Base-by-base conservation (phyloP, 2,113 vertebrate species). In the Vidua chalybeata region DNA sequence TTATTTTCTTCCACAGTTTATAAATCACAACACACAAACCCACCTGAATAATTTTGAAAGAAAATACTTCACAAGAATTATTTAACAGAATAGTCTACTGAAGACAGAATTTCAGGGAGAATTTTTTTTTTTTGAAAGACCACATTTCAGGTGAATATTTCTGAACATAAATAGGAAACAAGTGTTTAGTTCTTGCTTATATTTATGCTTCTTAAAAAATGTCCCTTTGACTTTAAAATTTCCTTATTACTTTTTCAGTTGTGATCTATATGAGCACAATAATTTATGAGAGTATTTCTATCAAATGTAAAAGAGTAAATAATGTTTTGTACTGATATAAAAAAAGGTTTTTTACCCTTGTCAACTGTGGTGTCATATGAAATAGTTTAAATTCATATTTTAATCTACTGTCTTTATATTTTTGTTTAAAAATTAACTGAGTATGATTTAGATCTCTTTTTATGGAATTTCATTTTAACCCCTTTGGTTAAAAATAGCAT, bases 1-100 rank as follows among this genome's bases (percentile, higher is more conserved):
- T 93, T 66, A 52, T 79, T 91, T 94, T 85, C 55, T 93, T 94
- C 79, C 55, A 80, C n/a, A 27, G 2, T 81, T 92, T 88, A 72
- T 73, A 77, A 88, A 90, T 74, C 13, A 67, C 11, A 81, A 15
- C 24, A 59, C 14, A 64, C 6, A 90, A 74, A 75, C 1, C 0
- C 22, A 78, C 5, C 5, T 71, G 43, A 68, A 87, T 49, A 55
- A 45, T 41, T 87, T 35, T 41, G 13, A 84, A 63, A 56, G 11
- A 41, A 71, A 77, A 73, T 39, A 11, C 3, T 58, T 88, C 22
- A 63, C 46, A 90, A 59, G 1, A 11, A 35, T 49, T 74, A 62
- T 59, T 58, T 55, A 64, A 45, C 37, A 51, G 11, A 90, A 62
- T 54, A 62, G 33, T 66, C 49, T 33, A n/a, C 11, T 52, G n/a